Base-by-base conservation (phyloP, 2,113 vertebrate genomes). In the Sebastes fasciatus region DNA sequence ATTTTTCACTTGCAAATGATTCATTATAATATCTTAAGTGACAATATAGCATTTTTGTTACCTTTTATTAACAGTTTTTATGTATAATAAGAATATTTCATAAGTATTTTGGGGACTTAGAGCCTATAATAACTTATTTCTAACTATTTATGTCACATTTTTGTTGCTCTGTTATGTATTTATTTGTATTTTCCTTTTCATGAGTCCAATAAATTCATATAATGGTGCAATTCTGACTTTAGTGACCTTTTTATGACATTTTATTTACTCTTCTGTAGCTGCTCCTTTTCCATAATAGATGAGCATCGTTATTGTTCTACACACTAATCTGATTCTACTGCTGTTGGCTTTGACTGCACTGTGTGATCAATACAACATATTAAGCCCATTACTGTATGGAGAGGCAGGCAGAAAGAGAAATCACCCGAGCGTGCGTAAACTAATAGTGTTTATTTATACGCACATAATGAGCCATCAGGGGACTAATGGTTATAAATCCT, bases 391-490 rank as follows among this genome's bases (percentile, higher is more conserved):
- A 40, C 21, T 16, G 63, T 52, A 12, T 48, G 16, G 42, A 40
- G 57, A 74, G 45, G 9, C 64, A 62, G 6, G 43, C 21, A 45
- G 34, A 78, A 21, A 62, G 64, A 62, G 68, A 52, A 69, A 40
- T 69, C 75, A 77, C 52, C 67, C 21, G 34, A 42, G 72, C 65
- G 52, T 80, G 77, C 70, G 14, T 62, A 8, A 86, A 88, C 74
- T 79, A 84, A 90, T 86, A 54, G 74, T 74, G 10, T 87, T 80
- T 86, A 88, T 82, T 87, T 86, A 81, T 75, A 62, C 23, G 85
- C 68, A 26, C 73, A 71, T 92, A 91, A 93, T 92, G 76, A 79
- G 83, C 77, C 86, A 90, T 90, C 84, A 82, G 74, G 89, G 77
- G 87, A 79, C 77, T 78, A 79, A 88, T 88, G 75, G 78, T 86